Conservation (phyloP, 1,140 invertebrate genomes). For the Cardiocondyla obscurior region DNA sequence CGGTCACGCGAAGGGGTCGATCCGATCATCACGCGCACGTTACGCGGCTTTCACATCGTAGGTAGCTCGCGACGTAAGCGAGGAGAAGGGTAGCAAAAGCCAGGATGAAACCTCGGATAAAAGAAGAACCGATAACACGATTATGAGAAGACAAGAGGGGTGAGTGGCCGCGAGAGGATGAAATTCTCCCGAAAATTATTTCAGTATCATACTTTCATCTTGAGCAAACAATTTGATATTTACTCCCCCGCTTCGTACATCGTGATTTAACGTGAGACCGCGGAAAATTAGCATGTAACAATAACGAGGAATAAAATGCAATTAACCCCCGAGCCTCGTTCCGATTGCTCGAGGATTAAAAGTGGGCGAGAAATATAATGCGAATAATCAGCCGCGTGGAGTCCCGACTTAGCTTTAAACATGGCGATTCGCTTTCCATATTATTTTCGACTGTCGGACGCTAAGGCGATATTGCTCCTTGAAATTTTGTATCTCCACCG, state of each 20-base stretch:
- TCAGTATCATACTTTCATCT: not conserved
- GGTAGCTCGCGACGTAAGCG: not conserved
- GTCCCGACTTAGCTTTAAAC: not conserved
- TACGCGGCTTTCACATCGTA: constrained; percentile 32
- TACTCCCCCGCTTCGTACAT: not conserved
- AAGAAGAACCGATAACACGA: not conserved
- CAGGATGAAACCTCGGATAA: not conserved
- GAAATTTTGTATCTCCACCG: not conserved
- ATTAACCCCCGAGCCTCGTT: not conserved
- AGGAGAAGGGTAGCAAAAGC: not conserved
- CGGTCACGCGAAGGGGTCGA: constrained; percentile 24
- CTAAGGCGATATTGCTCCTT: not conserved
- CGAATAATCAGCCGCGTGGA: not conserved
- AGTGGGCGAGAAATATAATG: not conserved
- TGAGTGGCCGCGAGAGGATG: not conserved
- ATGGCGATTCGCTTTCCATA: not conserved
- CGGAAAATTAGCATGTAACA: not conserved
- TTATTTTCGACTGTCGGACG: not conserved
- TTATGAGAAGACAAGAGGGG: not conserved
- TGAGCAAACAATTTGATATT: not conserved
- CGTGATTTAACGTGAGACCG: not conserved
- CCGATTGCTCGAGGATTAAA: not conserved
- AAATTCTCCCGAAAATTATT: not conserved
- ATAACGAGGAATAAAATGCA: not conserved
- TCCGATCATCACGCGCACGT: constrained; percentile 25